Percentiles rank a stretch among this genome's conserved stretches.
phyloP scores from a whole-genome alignment of 2,888 invertebrate species.

The Hesperia comma region DNA sequence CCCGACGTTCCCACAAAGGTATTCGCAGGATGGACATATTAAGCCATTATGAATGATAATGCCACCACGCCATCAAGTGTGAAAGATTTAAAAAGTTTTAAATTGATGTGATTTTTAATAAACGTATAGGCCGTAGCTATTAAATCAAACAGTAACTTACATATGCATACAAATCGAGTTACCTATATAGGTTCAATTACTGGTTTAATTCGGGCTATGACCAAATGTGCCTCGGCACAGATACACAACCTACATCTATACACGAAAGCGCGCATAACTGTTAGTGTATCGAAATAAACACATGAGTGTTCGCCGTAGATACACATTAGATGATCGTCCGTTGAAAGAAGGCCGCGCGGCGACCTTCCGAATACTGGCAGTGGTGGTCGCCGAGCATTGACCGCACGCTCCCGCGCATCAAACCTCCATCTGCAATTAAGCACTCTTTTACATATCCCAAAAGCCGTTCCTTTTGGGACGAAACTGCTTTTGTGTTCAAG shows the following conservation, averaged over 20 bases:
- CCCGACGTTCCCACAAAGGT: constrained; percentile 75
- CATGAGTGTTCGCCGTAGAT: constrained; percentile 68
- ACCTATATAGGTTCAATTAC: constrained; percentile 44
- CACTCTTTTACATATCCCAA: constrained; percentile 35
- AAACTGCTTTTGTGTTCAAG: constrained; percentile 11
- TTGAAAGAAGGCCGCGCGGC: constrained; percentile 80
- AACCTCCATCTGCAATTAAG: constrained; percentile 41
- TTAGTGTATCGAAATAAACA: constrained; percentile 76
- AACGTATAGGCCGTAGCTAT: neutral
- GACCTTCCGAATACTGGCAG: constrained; percentile 77
- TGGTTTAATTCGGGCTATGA: constrained; percentile 46
- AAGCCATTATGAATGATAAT: constrained; percentile 70
- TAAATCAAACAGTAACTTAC: neutral
- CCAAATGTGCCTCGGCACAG: constrained; percentile 73
- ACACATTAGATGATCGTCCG: constrained; percentile 62
- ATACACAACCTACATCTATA: constrained; percentile 76
- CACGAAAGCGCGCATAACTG: constrained; percentile 80
- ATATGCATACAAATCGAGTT: constrained; percentile 35
- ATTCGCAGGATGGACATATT: constrained; percentile 73
- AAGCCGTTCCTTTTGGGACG: constrained; percentile 20
- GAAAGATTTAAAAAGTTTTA: constrained; percentile 15
- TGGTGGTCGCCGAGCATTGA: constrained; percentile 56
- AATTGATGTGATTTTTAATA: neutral
- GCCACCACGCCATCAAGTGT: constrained; percentile 67
- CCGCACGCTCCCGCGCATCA: constrained; percentile 32